Base-by-base conservation (phyloP, 1,140 invertebrate species). In the Pectinophora gossypiella region DNA sequence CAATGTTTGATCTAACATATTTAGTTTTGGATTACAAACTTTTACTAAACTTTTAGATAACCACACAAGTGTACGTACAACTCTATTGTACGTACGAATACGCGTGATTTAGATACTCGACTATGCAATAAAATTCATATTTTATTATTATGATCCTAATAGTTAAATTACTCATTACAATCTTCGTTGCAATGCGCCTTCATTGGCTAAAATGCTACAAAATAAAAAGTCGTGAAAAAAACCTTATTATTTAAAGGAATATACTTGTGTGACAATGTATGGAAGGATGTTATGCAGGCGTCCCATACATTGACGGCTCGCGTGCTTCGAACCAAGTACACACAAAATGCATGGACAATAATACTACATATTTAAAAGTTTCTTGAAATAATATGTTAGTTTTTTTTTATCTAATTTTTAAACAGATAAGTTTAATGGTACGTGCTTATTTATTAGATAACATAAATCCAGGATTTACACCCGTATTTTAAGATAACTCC, bases 211-310 rank as follows among this genome's bases (percentile, higher is more conserved):
- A 40, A 40, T 44, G 19, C 42, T 20, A 44, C 20, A 19, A 20
- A 44, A 44, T 20, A 44, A 3, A 44, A 44, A 20, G 19, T 23
- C 15, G 6, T 27, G 46, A 32, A n/a, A n/a, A n/a, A n/a, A 13
- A 23, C 18, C 36, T 40, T 45, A 52, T 51, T n/a, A 38, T 47
- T 55, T 40, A 32, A 40, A 40, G 38, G 38, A 40, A 21, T 44
- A n/a, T n/a, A n/a, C n/a, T 55, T 61, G 54, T 64, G 59, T 62
- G 48, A 59, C 61, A 68, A 68, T 60, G 61, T 68, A 68, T 68
- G 59, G 62, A 64, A 68, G 61, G 54, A 15, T 47, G 22, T 52
- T 51, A 48, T 32, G 27, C 38, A 52, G 46, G 47, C 61, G 56
- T 68, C 61, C 65, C 61, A 68, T 68, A 68, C 61, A 61, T 64